A percentile compares a stretch with the other conserved stretches of the same genome.
phyloP scores from a whole-genome alignment of 1,140 invertebrate genomes.

The Pachypeltis micranthus region DNA sequence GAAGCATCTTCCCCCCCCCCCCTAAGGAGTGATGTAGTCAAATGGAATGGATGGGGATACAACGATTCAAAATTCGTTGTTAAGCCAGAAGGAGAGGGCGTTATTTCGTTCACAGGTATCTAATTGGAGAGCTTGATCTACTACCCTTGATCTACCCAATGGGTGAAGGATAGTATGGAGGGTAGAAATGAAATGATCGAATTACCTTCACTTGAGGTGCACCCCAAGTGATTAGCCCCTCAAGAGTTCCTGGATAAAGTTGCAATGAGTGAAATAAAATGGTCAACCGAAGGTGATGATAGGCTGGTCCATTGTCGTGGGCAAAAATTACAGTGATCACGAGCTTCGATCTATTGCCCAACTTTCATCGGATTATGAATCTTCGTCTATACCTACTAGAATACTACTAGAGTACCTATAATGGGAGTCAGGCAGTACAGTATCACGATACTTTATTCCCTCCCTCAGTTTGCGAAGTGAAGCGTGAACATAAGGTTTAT shows the following conservation, averaged over 20 bases:
- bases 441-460: no score
- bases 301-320: constrained; percentile 86
- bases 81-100: background rate
- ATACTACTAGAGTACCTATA: no score
- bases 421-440: no score
- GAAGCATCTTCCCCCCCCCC: constrained; percentile 2
- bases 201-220: constrained; percentile 37
- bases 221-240: constrained; percentile 40
- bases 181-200: constrained; percentile 13
- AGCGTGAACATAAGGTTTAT: no score
- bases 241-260: constrained; percentile 50
- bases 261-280: constrained; percentile 46
- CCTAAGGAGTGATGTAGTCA: constrained; percentile 68
- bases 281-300: constrained; percentile 69
- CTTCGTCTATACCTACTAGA: no score
- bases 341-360: no score
- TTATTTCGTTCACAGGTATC: constrained; percentile 69
- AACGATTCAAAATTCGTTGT: constrained; percentile 74
- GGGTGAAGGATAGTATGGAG: constrained; percentile 53
- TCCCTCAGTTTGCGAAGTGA: no score
- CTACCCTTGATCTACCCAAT: constrained; percentile 70
- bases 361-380: no score
- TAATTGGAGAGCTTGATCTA: constrained; percentile 61
- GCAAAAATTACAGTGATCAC: constrained; percentile 84
- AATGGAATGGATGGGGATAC: constrained; percentile 99